These are phyloP conservation scores for Agriopis leucophaearia DNA, from an alignment of 2,888 invertebrate genomes.

Conservation along the genomic window DNA sequence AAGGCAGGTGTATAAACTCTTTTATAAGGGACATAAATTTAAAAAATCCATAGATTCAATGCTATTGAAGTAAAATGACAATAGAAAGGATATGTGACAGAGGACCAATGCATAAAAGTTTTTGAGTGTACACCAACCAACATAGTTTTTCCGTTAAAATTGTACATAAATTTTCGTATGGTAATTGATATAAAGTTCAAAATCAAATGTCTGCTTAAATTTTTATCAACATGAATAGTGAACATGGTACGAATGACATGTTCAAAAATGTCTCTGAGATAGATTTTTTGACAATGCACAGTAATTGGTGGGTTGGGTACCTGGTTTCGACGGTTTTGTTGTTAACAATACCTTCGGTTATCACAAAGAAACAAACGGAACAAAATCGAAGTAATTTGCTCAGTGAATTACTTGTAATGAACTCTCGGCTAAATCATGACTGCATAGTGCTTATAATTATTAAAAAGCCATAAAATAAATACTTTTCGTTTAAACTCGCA, in stretches of 20 bases:
- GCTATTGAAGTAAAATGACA: constrained; percentile 79
- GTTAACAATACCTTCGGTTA: constrained; percentile 74
- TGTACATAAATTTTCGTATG: constrained; percentile 21
- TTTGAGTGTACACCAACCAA: constrained; percentile 66
- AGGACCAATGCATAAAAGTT: constrained; percentile 79
- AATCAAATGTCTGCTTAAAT: constrained; percentile 44
- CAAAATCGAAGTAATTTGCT: constrained; percentile 75
- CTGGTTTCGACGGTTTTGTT: constrained; percentile 81
- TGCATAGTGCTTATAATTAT: constrained; percentile 30
- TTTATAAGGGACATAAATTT: constrained; percentile 65
- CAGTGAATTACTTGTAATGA: constrained; percentile 66
- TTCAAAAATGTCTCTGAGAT: constrained; percentile 83
- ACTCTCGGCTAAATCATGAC: constrained; percentile 53
- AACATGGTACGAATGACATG: constrained; percentile 74
- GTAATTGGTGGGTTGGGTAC: constrained; percentile 87
- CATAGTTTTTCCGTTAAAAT: constrained; percentile 33
- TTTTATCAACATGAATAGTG: constrained; percentile 8
- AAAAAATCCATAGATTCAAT: constrained; percentile 66
- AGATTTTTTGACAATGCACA: constrained; percentile 76
- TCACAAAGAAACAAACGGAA: constrained; percentile 69
- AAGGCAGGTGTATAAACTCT: constrained; percentile 80
- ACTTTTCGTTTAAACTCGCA: not conserved
- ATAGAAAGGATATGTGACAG: constrained; percentile 85
- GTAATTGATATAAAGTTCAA: constrained; percentile 46
- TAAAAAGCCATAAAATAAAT: not conserved